A percentile compares a stretch with the other conserved stretches of the same genome.
Evolutionary conservation across 2,888 invertebrate species (phyloP).

Genomic region (Hypomecis atomaria): DNA sequence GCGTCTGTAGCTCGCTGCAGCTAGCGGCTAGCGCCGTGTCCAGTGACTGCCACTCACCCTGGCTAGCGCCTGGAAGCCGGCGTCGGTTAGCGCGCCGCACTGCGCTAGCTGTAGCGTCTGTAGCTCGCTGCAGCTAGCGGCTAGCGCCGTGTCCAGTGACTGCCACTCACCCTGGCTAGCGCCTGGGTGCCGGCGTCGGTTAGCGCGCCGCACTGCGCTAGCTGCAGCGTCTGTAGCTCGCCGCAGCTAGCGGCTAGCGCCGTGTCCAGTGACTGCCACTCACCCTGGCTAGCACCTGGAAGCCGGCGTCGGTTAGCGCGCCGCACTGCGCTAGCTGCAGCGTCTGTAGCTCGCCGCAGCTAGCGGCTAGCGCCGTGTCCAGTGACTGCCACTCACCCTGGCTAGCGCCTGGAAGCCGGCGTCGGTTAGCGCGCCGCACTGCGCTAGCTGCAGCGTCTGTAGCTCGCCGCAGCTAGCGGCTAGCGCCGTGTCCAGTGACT

Average conservation of each 20-base stretch:
- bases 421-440: neutral
- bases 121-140: neutral
- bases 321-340: too few species aligned
- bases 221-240: neutral
- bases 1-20: neutral
- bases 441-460: too few species aligned
- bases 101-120: neutral
- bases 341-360: neutral
- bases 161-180: too few species aligned
- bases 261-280: too few species aligned
- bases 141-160: neutral
- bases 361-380: neutral
- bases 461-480: too few species aligned
- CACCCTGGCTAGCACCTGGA: neutral
- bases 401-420: neutral
- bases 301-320: constrained; percentile 2
- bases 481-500: too few species aligned
- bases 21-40: too few species aligned
- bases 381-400: too few species aligned
- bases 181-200: neutral
- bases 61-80: too few species aligned
- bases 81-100: neutral
- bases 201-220: too few species aligned
- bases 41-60: too few species aligned
- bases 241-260: neutral